These are phyloP conservation scores for Pogonus chalceus DNA, from an alignment of 1,140 invertebrate species.

Conservation along the genomic window DNA sequence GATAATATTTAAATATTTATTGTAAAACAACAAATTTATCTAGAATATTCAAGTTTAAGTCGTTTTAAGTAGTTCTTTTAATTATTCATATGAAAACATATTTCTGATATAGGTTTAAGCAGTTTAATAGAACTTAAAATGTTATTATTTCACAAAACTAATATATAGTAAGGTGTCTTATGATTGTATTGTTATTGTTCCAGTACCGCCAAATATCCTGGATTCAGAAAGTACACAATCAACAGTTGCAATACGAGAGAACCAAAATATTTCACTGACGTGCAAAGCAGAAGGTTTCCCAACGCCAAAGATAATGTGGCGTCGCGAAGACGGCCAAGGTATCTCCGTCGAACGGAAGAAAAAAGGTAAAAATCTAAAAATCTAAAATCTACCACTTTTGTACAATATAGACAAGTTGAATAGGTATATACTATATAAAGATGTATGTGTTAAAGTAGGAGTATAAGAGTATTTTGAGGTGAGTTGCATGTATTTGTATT, in stretches of 20 bases:
- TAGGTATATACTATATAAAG: no score
- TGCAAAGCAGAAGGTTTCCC: conserved; percentile 86
- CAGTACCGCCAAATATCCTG: conserved; percentile 83
- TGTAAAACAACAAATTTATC: no score
- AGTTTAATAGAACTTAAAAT: neutral
- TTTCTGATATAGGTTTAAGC: neutral
- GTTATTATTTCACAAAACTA: no score
- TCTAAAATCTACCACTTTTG: no score
- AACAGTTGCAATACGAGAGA: conserved; percentile 78
- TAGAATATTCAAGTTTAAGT: no score
- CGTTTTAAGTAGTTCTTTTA: no score
- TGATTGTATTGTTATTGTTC: conserved; percentile 25
- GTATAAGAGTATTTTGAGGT: no score
- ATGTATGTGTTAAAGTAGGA: no score
- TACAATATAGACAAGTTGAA: no score
- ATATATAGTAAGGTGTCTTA: neutral
- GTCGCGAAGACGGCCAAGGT: conserved; percentile 75
- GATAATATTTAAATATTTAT: no score
- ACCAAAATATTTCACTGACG: conserved; percentile 79
- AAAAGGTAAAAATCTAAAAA: conserved; percentile 72
- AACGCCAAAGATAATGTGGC: conserved; percentile 79
- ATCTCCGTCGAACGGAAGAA: conserved; percentile 70
- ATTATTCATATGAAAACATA: no score
- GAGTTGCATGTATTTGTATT: no score
- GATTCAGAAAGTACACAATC: conserved; percentile 76